Evolutionary conservation across 1,140 invertebrate genomes (phyloP).

Genomic region (Akabosia matsudoensis): DNA sequence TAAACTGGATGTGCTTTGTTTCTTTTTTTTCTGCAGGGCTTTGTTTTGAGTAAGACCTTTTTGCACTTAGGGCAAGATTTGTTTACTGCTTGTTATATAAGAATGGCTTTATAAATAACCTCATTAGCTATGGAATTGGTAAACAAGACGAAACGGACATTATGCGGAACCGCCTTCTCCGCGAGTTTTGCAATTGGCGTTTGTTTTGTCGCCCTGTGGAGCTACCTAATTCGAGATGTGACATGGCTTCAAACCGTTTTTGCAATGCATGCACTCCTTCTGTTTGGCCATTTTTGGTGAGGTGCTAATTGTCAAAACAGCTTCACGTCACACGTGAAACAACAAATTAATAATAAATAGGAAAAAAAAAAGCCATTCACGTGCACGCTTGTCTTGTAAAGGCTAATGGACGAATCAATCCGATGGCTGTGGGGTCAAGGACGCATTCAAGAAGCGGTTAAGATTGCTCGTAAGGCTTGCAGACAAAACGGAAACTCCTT

Average conservation of each 20-base stretch:
- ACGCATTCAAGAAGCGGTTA: constrained; percentile 63
- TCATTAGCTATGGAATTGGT: constrained; percentile 75
- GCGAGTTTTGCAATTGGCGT: constrained; percentile 75
- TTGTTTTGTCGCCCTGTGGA: constrained; percentile 77
- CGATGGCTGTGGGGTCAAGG: constrained; percentile 79
- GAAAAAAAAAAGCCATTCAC: background rate
- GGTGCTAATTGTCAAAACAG: constrained; percentile 35
- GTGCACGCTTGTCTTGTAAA: constrained; percentile 32
- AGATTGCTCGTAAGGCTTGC: constrained; percentile 67
- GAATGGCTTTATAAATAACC: background rate
- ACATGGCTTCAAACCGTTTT: constrained; percentile 72
- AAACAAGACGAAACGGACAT: constrained; percentile 72
- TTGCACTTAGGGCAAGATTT: no score
- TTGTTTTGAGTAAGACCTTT: constrained; percentile 37
- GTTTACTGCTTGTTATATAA: background rate
- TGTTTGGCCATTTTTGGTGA: constrained; percentile 73
- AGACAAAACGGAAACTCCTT: constrained; percentile 63
- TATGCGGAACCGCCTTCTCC: constrained; percentile 77
- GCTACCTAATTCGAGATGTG: constrained; percentile 71
- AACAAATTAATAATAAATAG: background rate
- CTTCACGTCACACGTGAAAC: background rate
- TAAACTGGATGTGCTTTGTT: background rate
- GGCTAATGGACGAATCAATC: constrained; percentile 77
- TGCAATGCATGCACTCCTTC: constrained; percentile 68
- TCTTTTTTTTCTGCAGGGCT: constrained; percentile 20